Percentiles rank a stretch among this genome's conserved stretches.
These are phyloP conservation scores for Drosophila hamatofila DNA, from an alignment of 2,888 invertebrate genomes.

Conservation along the genomic window DNA sequence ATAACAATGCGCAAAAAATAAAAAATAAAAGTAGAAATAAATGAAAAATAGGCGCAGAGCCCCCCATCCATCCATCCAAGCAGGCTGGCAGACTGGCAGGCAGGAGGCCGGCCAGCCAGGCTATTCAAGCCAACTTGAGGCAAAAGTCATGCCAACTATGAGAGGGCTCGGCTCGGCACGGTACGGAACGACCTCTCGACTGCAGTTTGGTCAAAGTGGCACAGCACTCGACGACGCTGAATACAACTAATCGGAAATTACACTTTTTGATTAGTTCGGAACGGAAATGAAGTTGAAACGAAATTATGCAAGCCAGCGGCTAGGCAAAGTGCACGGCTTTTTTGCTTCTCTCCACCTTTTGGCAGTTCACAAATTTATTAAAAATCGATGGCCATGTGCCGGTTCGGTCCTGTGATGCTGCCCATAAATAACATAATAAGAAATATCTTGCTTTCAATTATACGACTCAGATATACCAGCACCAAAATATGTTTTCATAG, in stretches of 20 bases:
- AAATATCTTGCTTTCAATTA: constrained; percentile 26
- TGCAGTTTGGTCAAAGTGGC: constrained; percentile 46
- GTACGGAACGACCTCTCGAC: constrained; percentile 6
- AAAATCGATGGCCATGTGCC: constrained; percentile 68
- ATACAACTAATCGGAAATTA: constrained; percentile 85
- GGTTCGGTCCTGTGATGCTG: constrained; percentile 37
- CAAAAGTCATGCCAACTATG: constrained; percentile 51
- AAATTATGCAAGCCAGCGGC: constrained; percentile 82
- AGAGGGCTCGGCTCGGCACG: constrained; percentile 35
- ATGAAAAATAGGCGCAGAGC: constrained; percentile 37
- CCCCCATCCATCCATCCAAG: constrained; percentile 16
- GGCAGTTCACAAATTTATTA: constrained; percentile 71
- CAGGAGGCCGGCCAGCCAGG: constrained; percentile 15
- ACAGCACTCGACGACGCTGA: constrained; percentile 72
- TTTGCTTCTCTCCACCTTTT: constrained; percentile 37
- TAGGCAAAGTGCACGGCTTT: constrained; percentile 43
- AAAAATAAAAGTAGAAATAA: constrained; percentile 16
- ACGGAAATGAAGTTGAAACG: constrained; percentile 85
- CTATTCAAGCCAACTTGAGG: constrained; percentile 49
- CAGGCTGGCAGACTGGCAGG: constrained; percentile 4
- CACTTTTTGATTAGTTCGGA: constrained; percentile 86
- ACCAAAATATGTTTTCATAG: background rate
- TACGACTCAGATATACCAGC: constrained; percentile 2
- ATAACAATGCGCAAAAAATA: constrained; percentile 60
- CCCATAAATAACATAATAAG: constrained; percentile 74